phyloP scores from a whole-genome alignment of 2,888 invertebrate genomes.

The Epiblema foenella region DNA sequence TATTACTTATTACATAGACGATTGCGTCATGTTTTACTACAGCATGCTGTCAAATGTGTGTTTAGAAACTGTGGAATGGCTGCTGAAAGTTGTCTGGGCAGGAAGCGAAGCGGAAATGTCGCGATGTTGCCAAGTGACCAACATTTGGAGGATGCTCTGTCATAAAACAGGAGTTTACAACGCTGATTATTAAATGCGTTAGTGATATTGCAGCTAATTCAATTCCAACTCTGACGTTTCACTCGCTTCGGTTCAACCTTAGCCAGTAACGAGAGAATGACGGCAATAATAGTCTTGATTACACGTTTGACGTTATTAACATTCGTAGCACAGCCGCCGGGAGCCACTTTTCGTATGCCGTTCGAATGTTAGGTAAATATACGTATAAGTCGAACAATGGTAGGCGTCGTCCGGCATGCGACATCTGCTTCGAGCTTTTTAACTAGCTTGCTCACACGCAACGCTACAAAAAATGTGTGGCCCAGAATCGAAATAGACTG shows the following conservation, averaged over 20 bases:
- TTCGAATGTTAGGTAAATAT: slow-evolving; percentile 55
- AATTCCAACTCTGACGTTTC: not conserved
- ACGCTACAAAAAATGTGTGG: slow-evolving; percentile 52
- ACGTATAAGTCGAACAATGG: slow-evolving; percentile 53
- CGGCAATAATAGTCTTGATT: slow-evolving; percentile 37
- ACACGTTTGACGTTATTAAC: slow-evolving; percentile 42
- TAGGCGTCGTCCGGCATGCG: slow-evolving; percentile 51
- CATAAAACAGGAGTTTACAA: slow-evolving; percentile 24
- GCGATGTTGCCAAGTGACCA: slow-evolving; percentile 25
- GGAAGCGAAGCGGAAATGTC: slow-evolving; percentile 44
- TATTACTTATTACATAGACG: slow-evolving; percentile 61
- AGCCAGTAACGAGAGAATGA: slow-evolving; percentile 13
- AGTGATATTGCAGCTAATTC: not conserved
- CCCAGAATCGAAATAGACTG: slow-evolving; percentile 50
- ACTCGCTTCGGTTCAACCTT: not conserved
- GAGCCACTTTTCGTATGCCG: slow-evolving; percentile 52
- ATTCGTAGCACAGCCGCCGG: slow-evolving; percentile 57
- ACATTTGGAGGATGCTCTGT: slow-evolving; percentile 31
- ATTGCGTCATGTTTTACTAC: slow-evolving; percentile 64
- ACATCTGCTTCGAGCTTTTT: slow-evolving; percentile 61
- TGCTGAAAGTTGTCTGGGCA: slow-evolving; percentile 59
- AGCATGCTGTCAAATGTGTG: slow-evolving; percentile 56
- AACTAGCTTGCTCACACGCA: slow-evolving; percentile 58
- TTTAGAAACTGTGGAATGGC: slow-evolving; percentile 49
- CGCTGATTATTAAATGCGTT: not conserved